These are phyloP conservation scores for Macrophya alboannulata DNA, from an alignment of 2,888 invertebrate species.

Conservation along the genomic window DNA sequence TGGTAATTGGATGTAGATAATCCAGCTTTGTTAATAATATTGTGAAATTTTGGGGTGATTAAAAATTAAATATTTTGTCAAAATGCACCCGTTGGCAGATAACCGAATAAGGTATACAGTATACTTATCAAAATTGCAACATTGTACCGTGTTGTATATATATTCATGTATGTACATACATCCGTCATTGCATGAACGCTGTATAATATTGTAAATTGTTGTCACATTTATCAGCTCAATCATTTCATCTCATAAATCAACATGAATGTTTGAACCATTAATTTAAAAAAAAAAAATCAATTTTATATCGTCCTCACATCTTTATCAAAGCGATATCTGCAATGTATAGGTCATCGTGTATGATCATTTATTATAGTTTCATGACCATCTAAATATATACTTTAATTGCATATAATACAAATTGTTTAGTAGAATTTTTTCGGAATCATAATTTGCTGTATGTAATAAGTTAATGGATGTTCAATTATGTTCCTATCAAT, in stretches of 20 bases:
- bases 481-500: constrained; percentile 22
- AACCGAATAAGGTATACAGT: constrained; percentile 72
- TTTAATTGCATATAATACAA: not conserved
- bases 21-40: constrained; percentile 30
- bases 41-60: constrained; percentile 36
- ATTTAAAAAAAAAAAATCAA: not conserved
- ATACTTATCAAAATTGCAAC: constrained; percentile 61
- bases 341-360: constrained; percentile 33
- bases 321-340: constrained; percentile 29
- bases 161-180: constrained; percentile 62
- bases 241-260: constrained; percentile 35
- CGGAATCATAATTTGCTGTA: not conserved
- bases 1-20: constrained; percentile 30
- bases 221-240: constrained; percentile 31
- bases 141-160: constrained; percentile 64
- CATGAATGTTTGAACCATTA: constrained; percentile 33
- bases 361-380: constrained; percentile 25
- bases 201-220: constrained; percentile 40
- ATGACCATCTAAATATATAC: not conserved
- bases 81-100: constrained; percentile 74
- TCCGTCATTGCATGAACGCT: constrained; percentile 67
- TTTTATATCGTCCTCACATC: not conserved
- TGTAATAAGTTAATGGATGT: constrained; percentile 41
- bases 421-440: constrained; percentile 29
- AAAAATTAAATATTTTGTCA: constrained; percentile 68